These are phyloP conservation scores for Limosa lapponica DNA, from an alignment of 2,797 vertebrate genomes.

Conservation along the genomic window DNA sequence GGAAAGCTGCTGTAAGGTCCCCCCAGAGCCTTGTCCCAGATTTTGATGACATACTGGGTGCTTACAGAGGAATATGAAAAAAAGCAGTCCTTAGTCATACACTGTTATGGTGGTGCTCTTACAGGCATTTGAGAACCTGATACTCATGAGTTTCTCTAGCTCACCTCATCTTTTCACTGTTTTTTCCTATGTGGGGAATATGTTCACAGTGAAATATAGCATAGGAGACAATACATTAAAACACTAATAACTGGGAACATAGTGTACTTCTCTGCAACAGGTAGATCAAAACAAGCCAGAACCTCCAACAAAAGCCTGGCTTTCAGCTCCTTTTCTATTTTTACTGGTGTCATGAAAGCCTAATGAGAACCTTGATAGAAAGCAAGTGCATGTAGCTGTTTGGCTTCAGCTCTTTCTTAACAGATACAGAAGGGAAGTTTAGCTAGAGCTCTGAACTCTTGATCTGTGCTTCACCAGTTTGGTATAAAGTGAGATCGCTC, in stretches of 20 bases:
- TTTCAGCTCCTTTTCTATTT: neutral
- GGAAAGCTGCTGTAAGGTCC: neutral
- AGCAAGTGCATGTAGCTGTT: neutral
- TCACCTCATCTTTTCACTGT: neutral
- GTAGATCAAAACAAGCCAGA: neutral
- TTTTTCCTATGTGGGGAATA: neutral
- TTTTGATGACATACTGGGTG: neutral
- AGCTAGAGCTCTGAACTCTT: neutral
- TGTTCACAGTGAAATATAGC: neutral
- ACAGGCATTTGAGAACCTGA: neutral
- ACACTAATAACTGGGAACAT: neutral
- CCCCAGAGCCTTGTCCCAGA: neutral
- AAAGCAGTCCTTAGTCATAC: neutral
- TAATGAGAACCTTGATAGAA: neutral
- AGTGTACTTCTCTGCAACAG: neutral
- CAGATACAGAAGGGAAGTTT: neutral
- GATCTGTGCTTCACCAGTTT: neutral
- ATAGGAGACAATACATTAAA: neutral
- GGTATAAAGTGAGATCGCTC: neutral
- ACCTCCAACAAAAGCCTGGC: neutral
- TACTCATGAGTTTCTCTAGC: neutral
- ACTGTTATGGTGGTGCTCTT: neutral
- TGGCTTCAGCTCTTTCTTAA: neutral
- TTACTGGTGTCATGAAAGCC: neutral
- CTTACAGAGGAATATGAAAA: neutral